phyloP scores from a whole-genome alignment of 2,888 invertebrate species.

The Melanophora roralis region DNA sequence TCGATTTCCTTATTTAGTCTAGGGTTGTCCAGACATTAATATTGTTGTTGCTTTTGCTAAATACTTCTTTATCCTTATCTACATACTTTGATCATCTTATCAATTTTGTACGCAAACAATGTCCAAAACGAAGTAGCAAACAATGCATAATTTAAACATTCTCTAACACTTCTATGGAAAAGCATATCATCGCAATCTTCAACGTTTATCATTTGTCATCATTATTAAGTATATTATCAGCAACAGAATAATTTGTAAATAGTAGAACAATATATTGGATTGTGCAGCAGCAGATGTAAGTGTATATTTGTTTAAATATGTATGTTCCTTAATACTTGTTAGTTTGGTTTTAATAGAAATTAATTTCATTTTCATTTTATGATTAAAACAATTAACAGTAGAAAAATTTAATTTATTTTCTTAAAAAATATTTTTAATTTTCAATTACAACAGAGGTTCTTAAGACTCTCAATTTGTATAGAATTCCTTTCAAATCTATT shows the following conservation, averaged over 20 bases:
- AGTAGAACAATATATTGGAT: neutral
- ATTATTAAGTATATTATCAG: neutral
- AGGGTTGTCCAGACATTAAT: slow-evolving; percentile 4
- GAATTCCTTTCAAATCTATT: too few species aligned
- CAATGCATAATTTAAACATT: slow-evolving; percentile 54
- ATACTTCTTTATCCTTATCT: slow-evolving; percentile 30
- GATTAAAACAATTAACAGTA: too few species aligned
- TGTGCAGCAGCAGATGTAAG: neutral
- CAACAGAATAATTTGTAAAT: slow-evolving; percentile 4
- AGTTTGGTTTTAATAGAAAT: neutral
- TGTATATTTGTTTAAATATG: neutral
- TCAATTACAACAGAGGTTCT: too few species aligned
- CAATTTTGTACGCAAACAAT: slow-evolving; percentile 74
- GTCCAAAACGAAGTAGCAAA: slow-evolving; percentile 70
- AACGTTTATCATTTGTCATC: slow-evolving; percentile 3
- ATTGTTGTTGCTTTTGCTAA: neutral
- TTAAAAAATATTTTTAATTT: too few species aligned
- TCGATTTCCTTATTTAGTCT: neutral
- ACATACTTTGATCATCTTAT: slow-evolving; percentile 60
- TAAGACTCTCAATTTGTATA: too few species aligned
- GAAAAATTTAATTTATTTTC: too few species aligned
- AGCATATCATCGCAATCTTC: neutral
- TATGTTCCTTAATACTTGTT: neutral
- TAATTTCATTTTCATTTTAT: neutral
- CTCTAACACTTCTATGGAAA: neutral